Percentiles rank a stretch among this genome's conserved stretches.
These are phyloP conservation scores for Bombus picipes DNA, from an alignment of 1,140 invertebrate genomes.

Conservation along the genomic window DNA sequence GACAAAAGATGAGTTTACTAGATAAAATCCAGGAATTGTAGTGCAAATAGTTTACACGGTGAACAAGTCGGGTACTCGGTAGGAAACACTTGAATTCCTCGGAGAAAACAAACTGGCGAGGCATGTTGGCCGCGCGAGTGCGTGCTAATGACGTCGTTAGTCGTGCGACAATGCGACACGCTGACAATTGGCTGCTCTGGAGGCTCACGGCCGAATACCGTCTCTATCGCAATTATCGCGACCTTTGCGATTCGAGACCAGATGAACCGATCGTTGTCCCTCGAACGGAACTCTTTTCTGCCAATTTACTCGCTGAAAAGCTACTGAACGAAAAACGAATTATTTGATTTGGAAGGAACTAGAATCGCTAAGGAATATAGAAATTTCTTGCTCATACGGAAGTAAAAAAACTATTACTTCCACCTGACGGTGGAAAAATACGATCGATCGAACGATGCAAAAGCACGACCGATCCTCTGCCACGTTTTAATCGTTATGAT, in stretches of 20 bases:
- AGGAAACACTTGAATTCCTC: slow-evolving; percentile 21
- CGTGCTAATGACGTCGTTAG: slow-evolving; percentile 56
- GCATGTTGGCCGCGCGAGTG: slow-evolving; percentile 30
- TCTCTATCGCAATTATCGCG: neutral
- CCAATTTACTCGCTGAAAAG: neutral
- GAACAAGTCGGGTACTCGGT: neutral
- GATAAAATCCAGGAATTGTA: neutral
- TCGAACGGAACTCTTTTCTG: neutral
- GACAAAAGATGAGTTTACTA: neutral
- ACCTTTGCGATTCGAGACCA: slow-evolving; percentile 6
- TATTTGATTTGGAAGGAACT: neutral
- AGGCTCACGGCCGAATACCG: slow-evolving; percentile 13
- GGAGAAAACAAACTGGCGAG: slow-evolving; percentile 7
- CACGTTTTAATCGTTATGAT: too few relatives aligned
- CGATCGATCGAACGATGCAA: too few relatives aligned
- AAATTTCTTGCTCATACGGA: neutral
- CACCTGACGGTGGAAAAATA: too few relatives aligned
- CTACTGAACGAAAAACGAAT: neutral
- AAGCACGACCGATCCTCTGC: too few relatives aligned
- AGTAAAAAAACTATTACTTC: neutral
- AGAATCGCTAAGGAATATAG: neutral
- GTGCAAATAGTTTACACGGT: slow-evolving; percentile 2
- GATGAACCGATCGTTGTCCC: neutral
- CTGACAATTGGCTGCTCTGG: slow-evolving; percentile 40
- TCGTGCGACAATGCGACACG: slow-evolving; percentile 27